Base-by-base conservation (phyloP, 2,888 invertebrate species). In the Monochamus alternatus region DNA sequence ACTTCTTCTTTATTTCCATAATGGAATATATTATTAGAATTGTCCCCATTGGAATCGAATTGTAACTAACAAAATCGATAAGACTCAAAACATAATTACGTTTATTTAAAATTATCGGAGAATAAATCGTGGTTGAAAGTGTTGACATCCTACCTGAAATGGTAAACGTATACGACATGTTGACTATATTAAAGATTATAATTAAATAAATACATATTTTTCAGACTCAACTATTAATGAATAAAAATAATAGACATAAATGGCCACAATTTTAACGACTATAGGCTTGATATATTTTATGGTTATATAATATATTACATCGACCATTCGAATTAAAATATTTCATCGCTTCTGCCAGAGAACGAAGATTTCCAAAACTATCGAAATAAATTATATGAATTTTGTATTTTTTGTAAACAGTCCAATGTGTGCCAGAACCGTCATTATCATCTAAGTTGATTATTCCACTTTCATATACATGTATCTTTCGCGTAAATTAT, bases 391-490 rank as follows among this genome's bases (percentile, higher is more conserved):
- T 44, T 22, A 65, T 52, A 65, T 22, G 3, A 44, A 8, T 14
- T 14, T 47, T 47, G 12, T 72, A 32, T 64, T 72, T 72, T n/a
- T 14, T 22, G 30, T 75, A 75, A 5, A 66, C 59, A 14, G 59
- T 60, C 75, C 75, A 75, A 75, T 71, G 71, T 59, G 75, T 75
- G 38, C 60, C 75, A 47, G 71, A 44, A 38, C 66, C 70, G 38
- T 32, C 3, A 38, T 55, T n/a, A 32, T 65, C 71, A 64, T 75
- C 70, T 32, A 66, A 10, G 60, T 75, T 75, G 44, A 71, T 71
- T 31, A 71, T 30, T 43, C 70, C 67, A 52, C 47, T 47, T 67
- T 71, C 71, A 31, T 51, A 31, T 58, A 64, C 38, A 30, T 22
- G 3, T 31, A 44, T 65, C 59, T 71, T 66, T 65, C 64, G 69